Percentiles rank a stretch among this genome's conserved stretches.
phyloP scores from a whole-genome alignment of 2,888 invertebrate genomes.

The Cactoblastis cactorum region DNA sequence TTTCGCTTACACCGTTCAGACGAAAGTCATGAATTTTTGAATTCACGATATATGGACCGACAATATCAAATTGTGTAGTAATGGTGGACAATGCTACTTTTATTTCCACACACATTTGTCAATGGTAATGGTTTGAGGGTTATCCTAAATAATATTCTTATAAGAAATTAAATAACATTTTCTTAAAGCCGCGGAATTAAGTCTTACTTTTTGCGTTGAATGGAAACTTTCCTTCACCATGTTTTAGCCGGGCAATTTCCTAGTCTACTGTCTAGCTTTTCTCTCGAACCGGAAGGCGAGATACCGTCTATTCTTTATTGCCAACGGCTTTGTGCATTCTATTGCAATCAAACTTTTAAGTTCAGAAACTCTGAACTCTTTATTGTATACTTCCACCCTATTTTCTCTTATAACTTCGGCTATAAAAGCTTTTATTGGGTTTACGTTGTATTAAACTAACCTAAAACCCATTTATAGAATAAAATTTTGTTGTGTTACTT shows the following conservation, averaged over 20 bases:
- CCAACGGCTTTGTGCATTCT: constrained; percentile 5
- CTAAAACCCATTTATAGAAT: too few relatives aligned
- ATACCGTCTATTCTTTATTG: constrained; percentile 4
- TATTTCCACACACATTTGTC: too few relatives aligned
- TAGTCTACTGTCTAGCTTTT: neutral
- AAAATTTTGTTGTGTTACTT: too few relatives aligned
- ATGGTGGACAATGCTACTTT: too few relatives aligned
- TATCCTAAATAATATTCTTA: too few relatives aligned
- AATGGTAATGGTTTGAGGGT: too few relatives aligned
- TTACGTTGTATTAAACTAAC: neutral
- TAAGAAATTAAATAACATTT: too few relatives aligned
- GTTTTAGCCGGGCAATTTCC: neutral
- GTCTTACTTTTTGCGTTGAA: neutral
- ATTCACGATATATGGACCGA: too few relatives aligned
- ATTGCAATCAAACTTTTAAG: constrained; percentile 5
- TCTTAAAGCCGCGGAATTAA: neutral
- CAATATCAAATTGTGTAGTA: too few relatives aligned
- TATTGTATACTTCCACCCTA: neutral
- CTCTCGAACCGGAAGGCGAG: neutral
- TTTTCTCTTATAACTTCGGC: neutral
- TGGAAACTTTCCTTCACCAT: neutral
- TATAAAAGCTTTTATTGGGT: neutral
- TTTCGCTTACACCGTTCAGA: too few relatives aligned
- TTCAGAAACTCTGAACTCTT: neutral
- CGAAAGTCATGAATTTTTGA: too few relatives aligned